Base-by-base conservation (phyloP, 2,113 vertebrate species). In the Struthio camelus region DNA sequence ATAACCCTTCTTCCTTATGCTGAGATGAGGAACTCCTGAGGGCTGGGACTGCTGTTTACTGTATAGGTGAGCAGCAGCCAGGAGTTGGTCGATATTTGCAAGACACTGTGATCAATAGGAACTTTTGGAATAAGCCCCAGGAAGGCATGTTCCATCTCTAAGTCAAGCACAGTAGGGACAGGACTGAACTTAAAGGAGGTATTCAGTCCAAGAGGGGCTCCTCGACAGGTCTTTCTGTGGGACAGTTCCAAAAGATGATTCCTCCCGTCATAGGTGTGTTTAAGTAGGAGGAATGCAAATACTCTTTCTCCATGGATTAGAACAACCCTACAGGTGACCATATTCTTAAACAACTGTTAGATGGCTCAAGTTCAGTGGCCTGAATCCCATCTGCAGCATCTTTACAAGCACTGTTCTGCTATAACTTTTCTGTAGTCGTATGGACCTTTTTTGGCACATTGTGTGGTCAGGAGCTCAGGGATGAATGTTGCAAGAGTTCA, bases 391-490 rank as follows among this genome's bases (percentile, higher is more conserved):
- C 46, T 76, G n/a, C 42, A 51, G 38, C 64, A 44, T 54, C 28
- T 80, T 73, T 46, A 48, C n/a, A 65, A 71, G 46, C 46, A 46
- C 12, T 48, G 46, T 22, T 32, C 34, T 48, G 46, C 24, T 46
- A n/a, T n/a, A 82, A 36, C 69, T 1, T 14, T 73, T 25, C 38
- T 69, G 18, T 20, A 24, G 61, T 2, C 70, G 48, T 36, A 22
- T 28, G 78, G 64, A 53, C 10, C 17, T 71, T 70, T 25, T 61
- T 76, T 40, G 25, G 58, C 72, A 70, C 1, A 1, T 4, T 22
- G n/a, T 36, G 11, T 7, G 46, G 50, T 27, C 1, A 0, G 44
- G 66, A 84, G 10, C 85, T 58, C 0, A 2, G 58, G 38, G n/a
- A 25, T 38, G 69, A 90, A 18, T 5, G 32, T 32, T 72, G 59